Percentiles rank a stretch among this genome's conserved stretches.
phyloP scores from a whole-genome alignment of 2,888 invertebrate species.

The Ophraella communa region DNA sequence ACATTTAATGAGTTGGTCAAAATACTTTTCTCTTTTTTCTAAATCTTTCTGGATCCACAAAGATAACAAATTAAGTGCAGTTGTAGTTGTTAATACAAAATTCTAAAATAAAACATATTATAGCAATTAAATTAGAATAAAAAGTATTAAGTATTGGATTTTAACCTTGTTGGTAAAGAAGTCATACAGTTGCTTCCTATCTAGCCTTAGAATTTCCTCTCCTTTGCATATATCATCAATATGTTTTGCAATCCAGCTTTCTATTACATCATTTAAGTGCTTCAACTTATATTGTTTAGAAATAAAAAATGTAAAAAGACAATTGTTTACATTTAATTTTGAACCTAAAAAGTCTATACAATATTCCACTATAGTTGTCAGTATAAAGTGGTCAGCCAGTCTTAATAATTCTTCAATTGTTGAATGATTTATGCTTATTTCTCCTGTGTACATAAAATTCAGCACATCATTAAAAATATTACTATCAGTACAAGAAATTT shows the following conservation, averaged over 20 bases:
- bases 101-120: constrained; percentile 45
- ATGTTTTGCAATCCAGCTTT: constrained; percentile 64
- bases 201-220: constrained; percentile 63
- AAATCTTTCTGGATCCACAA: constrained; percentile 64
- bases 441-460: constrained; percentile 72
- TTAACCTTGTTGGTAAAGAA: constrained; percentile 64
- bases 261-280: constrained; percentile 64
- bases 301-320: constrained; percentile 67
- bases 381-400: constrained; percentile 69
- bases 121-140: not conserved
- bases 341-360: constrained; percentile 71
- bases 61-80: constrained; percentile 61
- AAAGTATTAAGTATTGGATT: not conserved
- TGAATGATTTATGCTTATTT: constrained; percentile 64
- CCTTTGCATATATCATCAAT: constrained; percentile 64
- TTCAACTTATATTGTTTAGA: constrained; percentile 67
- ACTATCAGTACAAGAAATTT: constrained; percentile 65
- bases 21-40: constrained; percentile 63
- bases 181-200: constrained; percentile 60
- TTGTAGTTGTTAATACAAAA: constrained; percentile 56
- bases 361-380: constrained; percentile 66
- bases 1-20: constrained; percentile 63
- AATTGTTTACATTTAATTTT: constrained; percentile 68
- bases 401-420: constrained; percentile 68
- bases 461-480: constrained; percentile 66